A percentile compares a stretch with the other conserved stretches of the same genome.
These are phyloP conservation scores for Pyrocoelia pectoralis DNA, from an alignment of 2,888 invertebrate species.

Conservation along the genomic window DNA sequence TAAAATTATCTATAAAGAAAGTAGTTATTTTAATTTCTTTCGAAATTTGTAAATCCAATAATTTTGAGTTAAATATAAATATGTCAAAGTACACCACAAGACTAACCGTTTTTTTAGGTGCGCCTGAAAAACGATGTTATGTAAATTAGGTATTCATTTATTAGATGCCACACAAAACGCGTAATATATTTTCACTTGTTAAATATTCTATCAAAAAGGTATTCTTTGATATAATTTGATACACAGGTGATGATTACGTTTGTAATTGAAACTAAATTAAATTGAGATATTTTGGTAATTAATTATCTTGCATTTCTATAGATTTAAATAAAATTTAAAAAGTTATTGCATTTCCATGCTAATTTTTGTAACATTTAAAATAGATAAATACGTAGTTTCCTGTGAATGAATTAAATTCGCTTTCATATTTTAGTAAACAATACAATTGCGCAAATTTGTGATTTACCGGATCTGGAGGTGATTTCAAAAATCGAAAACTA, in stretches of 20 bases:
- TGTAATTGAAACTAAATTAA: conserved; percentile 2
- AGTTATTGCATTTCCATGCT: no score
- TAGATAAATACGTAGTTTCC: no score
- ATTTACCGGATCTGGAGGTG: no score
- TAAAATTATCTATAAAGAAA: no score
- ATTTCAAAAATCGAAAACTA: no score
- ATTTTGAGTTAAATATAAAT: conserved; percentile 16
- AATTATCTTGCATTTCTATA: neutral
- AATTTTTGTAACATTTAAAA: no score
- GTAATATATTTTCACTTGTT: conserved; percentile 12
- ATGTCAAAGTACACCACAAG: conserved; percentile 13
- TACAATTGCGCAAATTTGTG: no score
- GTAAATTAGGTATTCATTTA: conserved; percentile 18
- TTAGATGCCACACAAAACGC: conserved; percentile 12
- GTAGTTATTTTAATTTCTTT: neutral
- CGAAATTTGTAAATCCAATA: conserved; percentile 14
- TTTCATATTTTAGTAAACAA: no score
- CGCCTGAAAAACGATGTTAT: conserved; percentile 25
- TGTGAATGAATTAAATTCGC: no score
- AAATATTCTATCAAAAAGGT: neutral
- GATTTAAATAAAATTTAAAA: no score
- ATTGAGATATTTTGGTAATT: conserved; percentile 3
- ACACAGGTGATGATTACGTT: conserved; percentile 6
- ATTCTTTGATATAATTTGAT: conserved; percentile 9
- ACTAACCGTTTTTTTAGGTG: conserved; percentile 23